phyloP scores from a whole-genome alignment of 2,797 vertebrate species.

The Poecilia velifera region DNA sequence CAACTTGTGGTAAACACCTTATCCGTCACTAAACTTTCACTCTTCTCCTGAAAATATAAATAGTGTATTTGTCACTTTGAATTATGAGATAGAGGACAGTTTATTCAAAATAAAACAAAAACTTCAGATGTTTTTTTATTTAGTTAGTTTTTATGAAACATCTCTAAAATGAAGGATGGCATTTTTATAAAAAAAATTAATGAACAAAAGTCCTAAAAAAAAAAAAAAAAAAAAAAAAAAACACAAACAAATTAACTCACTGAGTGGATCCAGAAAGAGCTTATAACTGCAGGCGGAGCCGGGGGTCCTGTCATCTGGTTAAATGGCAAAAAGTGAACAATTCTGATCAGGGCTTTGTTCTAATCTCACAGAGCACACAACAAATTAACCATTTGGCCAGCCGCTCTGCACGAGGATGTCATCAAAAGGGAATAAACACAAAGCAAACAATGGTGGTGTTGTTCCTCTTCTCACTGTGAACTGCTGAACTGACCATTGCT shows the following conservation, averaged over 20 bases:
- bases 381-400: conserved; percentile 12
- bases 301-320: conserved; percentile 13
- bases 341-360: conserved; percentile 10
- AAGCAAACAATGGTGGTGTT: conserved; percentile 30
- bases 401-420: conserved; percentile 30
- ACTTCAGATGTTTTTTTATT: neutral
- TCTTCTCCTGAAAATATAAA: neutral
- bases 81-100: neutral
- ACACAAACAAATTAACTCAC: neutral
- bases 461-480: conserved; percentile 41
- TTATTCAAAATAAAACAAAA: neutral
- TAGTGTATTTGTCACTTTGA: neutral
- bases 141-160: neutral
- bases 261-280: neutral
- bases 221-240: too few relatives aligned
- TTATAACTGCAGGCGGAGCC: neutral
- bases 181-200: neutral
- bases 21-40: neutral
- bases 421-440: conserved; percentile 11
- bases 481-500: conserved; percentile 16
- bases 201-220: neutral
- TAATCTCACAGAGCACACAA: conserved; percentile 13
- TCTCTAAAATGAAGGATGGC: neutral
- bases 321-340: conserved; percentile 7
- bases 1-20: neutral